Evolutionary conservation across 1,140 invertebrate genomes (phyloP).

Genomic region (Eufriesea mexicana): DNA sequence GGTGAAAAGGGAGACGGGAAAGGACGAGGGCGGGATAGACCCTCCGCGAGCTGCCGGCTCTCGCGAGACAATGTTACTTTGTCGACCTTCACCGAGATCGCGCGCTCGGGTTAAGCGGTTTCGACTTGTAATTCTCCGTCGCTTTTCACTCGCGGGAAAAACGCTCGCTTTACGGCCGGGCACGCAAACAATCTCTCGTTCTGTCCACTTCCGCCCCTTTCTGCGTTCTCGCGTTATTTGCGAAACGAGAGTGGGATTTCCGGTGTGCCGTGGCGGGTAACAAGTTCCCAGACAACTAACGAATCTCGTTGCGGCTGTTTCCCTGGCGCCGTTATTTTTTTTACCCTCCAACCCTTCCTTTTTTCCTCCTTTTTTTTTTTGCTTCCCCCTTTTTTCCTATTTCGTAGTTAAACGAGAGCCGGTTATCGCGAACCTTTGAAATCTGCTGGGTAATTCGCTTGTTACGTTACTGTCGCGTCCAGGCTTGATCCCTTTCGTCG

Average conservation of each 20-base stretch:
- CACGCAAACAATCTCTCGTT: slow-evolving; percentile 45
- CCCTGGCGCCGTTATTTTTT: background rate
- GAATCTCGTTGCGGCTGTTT: slow-evolving; percentile 43
- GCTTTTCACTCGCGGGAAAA: slow-evolving; percentile 28
- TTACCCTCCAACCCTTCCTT: background rate
- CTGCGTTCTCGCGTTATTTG: slow-evolving; percentile 28
- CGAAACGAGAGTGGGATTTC: slow-evolving; percentile 28
- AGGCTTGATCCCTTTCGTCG: background rate
- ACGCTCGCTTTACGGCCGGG: background rate
- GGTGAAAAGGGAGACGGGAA: background rate
- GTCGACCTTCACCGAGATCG: slow-evolving; percentile 46
- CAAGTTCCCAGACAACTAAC: slow-evolving; percentile 47
- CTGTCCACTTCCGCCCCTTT: slow-evolving; percentile 33
- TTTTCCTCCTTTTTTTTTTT: background rate
- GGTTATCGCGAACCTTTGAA: slow-evolving; percentile 27
- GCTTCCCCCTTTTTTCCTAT: background rate
- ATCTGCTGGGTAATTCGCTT: background rate
- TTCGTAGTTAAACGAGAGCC: background rate
- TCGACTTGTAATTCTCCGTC: slow-evolving; percentile 54
- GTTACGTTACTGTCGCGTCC: background rate
- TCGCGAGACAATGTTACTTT: slow-evolving; percentile 25
- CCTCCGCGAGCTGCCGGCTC: too few relatives aligned
- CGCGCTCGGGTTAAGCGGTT: slow-evolving; percentile 50
- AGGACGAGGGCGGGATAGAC: background rate
- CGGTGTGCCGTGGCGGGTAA: slow-evolving; percentile 27